Conservation (phyloP, 2,888 invertebrate species). For the Acleris emargana region DNA sequence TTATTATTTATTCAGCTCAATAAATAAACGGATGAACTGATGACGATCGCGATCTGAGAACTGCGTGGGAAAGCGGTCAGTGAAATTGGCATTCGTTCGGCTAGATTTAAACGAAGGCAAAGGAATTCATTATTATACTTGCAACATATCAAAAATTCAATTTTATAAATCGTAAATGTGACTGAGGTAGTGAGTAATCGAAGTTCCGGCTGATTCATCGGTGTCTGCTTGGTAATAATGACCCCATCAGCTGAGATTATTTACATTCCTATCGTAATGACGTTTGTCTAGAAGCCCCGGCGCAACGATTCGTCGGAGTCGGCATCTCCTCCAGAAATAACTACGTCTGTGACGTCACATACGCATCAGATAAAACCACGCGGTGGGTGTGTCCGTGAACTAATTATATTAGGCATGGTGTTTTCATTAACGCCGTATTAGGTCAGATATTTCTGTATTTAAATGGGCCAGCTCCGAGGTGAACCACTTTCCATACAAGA, state of each 20-base stretch:
- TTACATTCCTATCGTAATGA: slow-evolving; percentile 18
- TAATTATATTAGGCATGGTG: slow-evolving; percentile 56
- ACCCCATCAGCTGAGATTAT: slow-evolving; percentile 28
- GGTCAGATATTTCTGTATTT: slow-evolving; percentile 50
- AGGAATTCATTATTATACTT: too few species aligned
- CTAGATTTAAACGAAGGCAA: too few species aligned
- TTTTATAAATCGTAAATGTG: too few species aligned
- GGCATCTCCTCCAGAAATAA: slow-evolving; percentile 45
- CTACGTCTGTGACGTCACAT: slow-evolving; percentile 49
- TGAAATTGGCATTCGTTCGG: too few species aligned
- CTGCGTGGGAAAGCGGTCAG: too few species aligned
- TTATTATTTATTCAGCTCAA: too few species aligned
- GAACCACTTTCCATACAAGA: slow-evolving; percentile 9
- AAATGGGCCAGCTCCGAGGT: slow-evolving; percentile 8
- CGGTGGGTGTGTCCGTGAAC: slow-evolving; percentile 62
- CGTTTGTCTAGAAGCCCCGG: slow-evolving; percentile 9
- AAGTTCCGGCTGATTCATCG: slow-evolving; percentile 29
- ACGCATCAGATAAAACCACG: slow-evolving; percentile 51
- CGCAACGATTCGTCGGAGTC: slow-evolving; percentile 24
- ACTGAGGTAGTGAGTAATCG: slow-evolving; percentile 8
- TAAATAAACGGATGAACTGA: too few species aligned
- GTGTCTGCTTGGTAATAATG: slow-evolving; percentile 8
- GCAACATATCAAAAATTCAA: too few species aligned
- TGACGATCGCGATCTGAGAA: too few species aligned
- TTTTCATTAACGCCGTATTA: slow-evolving; percentile 52